Evolutionary conservation across 2,888 invertebrate genomes (phyloP).

Genomic region (Vandiemenella viatica): DNA sequence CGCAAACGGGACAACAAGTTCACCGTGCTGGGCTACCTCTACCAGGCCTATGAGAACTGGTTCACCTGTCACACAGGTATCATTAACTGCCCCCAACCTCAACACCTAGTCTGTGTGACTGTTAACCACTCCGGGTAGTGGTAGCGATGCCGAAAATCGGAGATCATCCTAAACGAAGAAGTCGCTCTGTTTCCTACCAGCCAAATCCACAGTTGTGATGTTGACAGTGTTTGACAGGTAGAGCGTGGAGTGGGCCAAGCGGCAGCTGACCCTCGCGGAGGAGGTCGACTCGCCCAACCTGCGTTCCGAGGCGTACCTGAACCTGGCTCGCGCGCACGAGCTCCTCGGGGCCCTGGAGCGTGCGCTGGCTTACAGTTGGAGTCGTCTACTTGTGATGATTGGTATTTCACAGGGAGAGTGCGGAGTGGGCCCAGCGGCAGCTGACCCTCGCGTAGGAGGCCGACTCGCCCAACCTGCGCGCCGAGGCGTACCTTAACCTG

Average conservation of each 20-base stretch:
- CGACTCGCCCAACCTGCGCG: conserved; percentile 77
- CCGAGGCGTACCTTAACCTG: conserved; percentile 81
- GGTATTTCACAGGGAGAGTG: conserved; percentile 67
- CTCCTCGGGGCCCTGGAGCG: conserved; percentile 58
- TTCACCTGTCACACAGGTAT: no score
- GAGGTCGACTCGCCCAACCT: conserved; percentile 77
- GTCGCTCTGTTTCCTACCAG: no score
- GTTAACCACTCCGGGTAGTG: no score
- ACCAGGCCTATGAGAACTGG: conserved; percentile 82
- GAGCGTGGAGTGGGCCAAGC: conserved; percentile 73
- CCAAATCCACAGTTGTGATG: no score
- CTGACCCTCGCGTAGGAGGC: conserved; percentile 83
- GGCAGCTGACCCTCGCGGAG: conserved; percentile 83
- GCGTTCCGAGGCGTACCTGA: conserved; percentile 83
- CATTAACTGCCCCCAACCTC: no score
- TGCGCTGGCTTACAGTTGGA: conserved; percentile 62
- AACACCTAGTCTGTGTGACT: no score
- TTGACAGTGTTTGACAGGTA: no score
- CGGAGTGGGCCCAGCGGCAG: conserved; percentile 74
- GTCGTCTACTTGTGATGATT: no score
- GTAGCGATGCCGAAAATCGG: no score
- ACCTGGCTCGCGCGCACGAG: conserved; percentile 78
- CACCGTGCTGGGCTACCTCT: conserved; percentile 68
- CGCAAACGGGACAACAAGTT: conserved; percentile 74
- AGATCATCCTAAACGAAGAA: no score